Conservation (phyloP, 2,797 vertebrate species). For the Crenichthys baileyi region DNA sequence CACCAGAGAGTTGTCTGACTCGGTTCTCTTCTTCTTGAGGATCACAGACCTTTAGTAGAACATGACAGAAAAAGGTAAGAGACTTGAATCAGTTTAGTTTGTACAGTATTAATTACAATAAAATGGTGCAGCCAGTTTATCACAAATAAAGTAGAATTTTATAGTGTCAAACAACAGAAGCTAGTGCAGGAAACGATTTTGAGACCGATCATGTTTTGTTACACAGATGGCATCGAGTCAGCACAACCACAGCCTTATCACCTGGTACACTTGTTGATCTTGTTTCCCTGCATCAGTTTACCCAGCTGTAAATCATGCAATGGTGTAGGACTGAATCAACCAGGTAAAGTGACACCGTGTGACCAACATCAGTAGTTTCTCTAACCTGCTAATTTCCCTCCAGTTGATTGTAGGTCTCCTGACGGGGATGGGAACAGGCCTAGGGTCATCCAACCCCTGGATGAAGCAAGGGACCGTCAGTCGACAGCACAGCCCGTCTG, state of each 20-base stretch:
- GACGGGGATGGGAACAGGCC: constrained; percentile 52
- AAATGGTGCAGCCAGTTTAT: background rate
- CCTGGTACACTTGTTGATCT: background rate
- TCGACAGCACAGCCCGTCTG: constrained; percentile 81
- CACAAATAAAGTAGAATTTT: background rate
- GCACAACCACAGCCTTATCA: constrained; percentile 11
- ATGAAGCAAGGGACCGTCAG: constrained; percentile 82
- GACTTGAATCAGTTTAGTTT: background rate
- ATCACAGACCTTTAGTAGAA: constrained; percentile 79
- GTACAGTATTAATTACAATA: background rate
- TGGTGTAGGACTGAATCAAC: constrained; percentile 1
- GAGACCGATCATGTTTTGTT: background rate
- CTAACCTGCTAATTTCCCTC: constrained; percentile 87
- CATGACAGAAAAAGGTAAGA: background rate
- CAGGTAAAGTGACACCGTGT: constrained; percentile 42
- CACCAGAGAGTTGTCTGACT: constrained; percentile 75
- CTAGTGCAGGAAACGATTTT: background rate
- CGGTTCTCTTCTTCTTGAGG: constrained; percentile 62
- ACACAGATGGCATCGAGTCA: background rate
- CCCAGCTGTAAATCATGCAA: constrained; percentile 3
- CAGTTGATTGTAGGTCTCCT: constrained; percentile 82
- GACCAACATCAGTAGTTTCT: constrained; percentile 50
- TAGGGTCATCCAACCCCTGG: constrained; percentile 23
- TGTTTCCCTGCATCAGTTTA: constrained; percentile 12
- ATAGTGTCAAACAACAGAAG: background rate